Percentiles rank a stretch among this genome's conserved stretches.
Evolutionary conservation across 1,140 invertebrate genomes (phyloP).

Genomic region (Rhopalosiphum maidis): DNA sequence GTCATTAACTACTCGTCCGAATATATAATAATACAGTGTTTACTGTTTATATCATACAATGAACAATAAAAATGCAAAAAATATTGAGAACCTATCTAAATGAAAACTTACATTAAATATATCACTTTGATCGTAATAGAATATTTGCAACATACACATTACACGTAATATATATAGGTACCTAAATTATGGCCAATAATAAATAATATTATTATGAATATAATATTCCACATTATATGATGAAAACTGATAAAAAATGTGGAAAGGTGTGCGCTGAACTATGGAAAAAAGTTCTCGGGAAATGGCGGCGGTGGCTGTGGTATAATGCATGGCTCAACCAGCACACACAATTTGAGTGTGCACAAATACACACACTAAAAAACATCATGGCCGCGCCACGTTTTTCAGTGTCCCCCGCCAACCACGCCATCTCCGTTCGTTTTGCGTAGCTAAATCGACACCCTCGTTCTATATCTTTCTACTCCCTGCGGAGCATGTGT

Average conservation of each 20-base stretch:
- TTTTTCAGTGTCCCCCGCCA: background rate
- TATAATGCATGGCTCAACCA: conserved; percentile 28
- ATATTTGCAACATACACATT: background rate
- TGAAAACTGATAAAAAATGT: background rate
- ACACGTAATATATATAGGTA: background rate
- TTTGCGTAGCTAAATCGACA: conserved; percentile 42
- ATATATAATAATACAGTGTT: too few species aligned
- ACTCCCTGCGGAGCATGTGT: background rate
- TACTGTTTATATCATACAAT: too few species aligned
- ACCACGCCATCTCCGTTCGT: background rate
- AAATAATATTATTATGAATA: background rate
- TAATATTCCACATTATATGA: background rate
- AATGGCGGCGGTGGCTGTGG: conserved; percentile 33
- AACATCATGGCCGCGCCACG: conserved; percentile 31
- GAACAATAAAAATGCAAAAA: too few species aligned
- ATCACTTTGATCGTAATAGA: too few species aligned
- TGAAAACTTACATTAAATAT: too few species aligned
- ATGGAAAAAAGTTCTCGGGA: conserved; percentile 8
- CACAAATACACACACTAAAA: conserved; percentile 17
- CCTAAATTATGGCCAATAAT: background rate
- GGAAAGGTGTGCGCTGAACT: background rate
- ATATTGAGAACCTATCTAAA: too few species aligned
- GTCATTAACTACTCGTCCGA: too few species aligned
- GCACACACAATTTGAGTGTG: background rate
- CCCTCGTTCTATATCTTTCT: background rate